Percentiles rank a stretch among this genome's conserved stretches.
phyloP scores from a whole-genome alignment of 2,113 vertebrate species.

The Planiliza haematocheilus region DNA sequence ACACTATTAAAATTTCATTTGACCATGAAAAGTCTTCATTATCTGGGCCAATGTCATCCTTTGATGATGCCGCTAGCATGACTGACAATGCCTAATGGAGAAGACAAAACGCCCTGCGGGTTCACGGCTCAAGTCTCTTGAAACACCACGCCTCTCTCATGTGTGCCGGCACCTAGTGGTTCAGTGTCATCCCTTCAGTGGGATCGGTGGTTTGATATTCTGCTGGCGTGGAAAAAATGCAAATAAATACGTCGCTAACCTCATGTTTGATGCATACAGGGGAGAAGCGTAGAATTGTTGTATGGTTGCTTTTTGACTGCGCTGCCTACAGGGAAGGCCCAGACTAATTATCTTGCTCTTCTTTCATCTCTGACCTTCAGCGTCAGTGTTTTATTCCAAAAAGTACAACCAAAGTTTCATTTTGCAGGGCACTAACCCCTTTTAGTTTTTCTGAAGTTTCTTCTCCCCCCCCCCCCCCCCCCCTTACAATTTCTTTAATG shows the following conservation, averaged over 20 bases:
- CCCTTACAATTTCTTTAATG: constrained; percentile 16
- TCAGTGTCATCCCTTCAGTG: constrained; percentile 2
- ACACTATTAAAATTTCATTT: too few relatives aligned
- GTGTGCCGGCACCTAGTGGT: not conserved
- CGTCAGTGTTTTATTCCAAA: constrained; percentile 36
- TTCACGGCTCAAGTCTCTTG: not conserved
- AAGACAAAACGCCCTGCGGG: not conserved
- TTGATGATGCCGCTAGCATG: not conserved
- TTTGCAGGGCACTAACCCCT: constrained; percentile 47
- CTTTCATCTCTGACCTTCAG: constrained; percentile 54
- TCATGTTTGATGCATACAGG: constrained; percentile 21
- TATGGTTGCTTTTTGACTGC: constrained; percentile 11
- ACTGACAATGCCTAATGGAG: not conserved
- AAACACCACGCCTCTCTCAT: not conserved
- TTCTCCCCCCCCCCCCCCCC: not conserved
- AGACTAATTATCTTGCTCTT: constrained; percentile 31
- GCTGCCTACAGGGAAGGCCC: constrained; percentile 14
- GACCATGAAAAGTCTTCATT: too few relatives aligned
- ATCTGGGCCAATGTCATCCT: too few relatives aligned
- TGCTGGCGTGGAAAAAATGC: not conserved
- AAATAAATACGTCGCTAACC: constrained; percentile 4
- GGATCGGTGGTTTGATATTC: constrained; percentile 15
- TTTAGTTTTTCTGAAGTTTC: constrained; percentile 31
- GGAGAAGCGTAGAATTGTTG: constrained; percentile 15
- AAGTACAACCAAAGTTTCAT: constrained; percentile 38